These are phyloP conservation scores for Dynastes tityus DNA, from an alignment of 2,888 invertebrate genomes.

Conservation along the genomic window DNA sequence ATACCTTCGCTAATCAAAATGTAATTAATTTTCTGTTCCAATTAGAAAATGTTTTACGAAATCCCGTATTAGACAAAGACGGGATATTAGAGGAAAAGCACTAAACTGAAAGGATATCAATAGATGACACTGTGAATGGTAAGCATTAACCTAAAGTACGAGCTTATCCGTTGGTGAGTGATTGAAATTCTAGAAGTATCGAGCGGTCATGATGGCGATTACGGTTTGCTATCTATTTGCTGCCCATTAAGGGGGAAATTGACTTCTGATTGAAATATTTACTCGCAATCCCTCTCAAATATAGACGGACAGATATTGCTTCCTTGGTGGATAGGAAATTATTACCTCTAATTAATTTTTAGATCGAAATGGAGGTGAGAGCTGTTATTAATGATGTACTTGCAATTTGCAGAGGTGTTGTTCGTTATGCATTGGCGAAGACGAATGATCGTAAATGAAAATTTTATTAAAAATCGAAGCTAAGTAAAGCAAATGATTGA, in stretches of 20 bases:
- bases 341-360: too few species aligned
- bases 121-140: too few species aligned
- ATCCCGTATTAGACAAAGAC: not conserved
- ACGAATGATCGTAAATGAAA: too few species aligned
- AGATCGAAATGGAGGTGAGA: too few species aligned
- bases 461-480: too few species aligned
- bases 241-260: constrained; percentile 5
- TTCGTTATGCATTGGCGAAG: too few species aligned
- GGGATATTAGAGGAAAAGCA: too few species aligned
- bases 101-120: not conserved
- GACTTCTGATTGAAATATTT: constrained; percentile 20
- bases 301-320: not conserved
- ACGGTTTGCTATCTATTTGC: not conserved
- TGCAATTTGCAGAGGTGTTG: too few species aligned
- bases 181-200: not conserved
- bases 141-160: constrained; percentile 1
- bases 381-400: too few species aligned
- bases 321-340: too few species aligned
- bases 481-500: too few species aligned
- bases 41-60: not conserved
- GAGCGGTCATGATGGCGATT: not conserved
- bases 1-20: not conserved
- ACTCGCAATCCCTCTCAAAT: not conserved
- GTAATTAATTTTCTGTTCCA: constrained; percentile 21
- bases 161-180: not conserved